Conservation (phyloP, 2,113 vertebrate species). For the Clinocottus analis region DNA sequence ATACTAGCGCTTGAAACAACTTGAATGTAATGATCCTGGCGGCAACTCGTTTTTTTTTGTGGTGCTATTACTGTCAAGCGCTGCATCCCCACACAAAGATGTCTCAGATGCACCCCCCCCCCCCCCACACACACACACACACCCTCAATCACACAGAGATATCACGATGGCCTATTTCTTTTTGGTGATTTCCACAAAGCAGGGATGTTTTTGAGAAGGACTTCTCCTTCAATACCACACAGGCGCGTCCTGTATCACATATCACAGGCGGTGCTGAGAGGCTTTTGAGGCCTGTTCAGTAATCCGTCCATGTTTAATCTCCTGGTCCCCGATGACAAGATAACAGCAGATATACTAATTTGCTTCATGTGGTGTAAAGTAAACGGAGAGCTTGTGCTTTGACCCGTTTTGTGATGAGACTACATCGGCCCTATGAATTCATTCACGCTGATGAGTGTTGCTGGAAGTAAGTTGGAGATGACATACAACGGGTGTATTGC, state of each 20-base stretch:
- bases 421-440: not conserved
- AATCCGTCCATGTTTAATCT: conserved; percentile 13
- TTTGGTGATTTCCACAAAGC: not conserved
- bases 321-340: not conserved
- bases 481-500: not conserved
- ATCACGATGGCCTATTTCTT: not conserved
- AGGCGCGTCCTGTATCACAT: not conserved
- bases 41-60: not conserved
- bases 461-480: not conserved
- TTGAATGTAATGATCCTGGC: conserved; percentile 1
- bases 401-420: not conserved
- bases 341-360: not conserved
- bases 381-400: not conserved
- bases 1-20: not conserved
- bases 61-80: not conserved
- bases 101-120: not conserved
- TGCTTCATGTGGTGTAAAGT: not conserved
- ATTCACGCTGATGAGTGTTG: not conserved
- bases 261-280: not conserved
- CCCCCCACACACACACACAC: too few relatives aligned
- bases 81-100: too few relatives aligned
- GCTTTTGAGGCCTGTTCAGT: not conserved
- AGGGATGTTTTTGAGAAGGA: not conserved
- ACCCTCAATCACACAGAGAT: not conserved
- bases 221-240: not conserved